Conservation (phyloP, 1,140 invertebrate species). For the Brachionus rubens region DNA sequence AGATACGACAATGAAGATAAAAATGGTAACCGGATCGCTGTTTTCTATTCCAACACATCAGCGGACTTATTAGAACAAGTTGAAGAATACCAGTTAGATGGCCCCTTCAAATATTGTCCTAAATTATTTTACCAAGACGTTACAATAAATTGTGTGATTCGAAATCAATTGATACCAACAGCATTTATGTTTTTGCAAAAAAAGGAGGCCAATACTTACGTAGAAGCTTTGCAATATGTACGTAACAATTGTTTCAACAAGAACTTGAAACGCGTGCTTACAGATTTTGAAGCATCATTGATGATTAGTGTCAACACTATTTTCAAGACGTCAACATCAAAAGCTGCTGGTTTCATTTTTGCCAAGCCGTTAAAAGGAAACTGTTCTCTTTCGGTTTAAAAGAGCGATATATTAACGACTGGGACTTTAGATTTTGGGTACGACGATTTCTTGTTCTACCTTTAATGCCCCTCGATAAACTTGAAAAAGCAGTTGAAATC, state of each 20-base stretch:
- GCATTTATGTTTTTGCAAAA: not conserved
- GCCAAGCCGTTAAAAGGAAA: conserved; percentile 14
- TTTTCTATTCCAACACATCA: not conserved
- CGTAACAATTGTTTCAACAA: not conserved
- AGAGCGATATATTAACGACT: not conserved
- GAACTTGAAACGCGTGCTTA: not conserved
- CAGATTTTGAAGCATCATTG: not conserved
- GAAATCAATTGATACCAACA: not conserved
- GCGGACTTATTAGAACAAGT: not conserved
- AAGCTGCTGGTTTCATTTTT: conserved; percentile 18
- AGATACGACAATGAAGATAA: not conserved
- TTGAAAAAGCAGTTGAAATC: not conserved
- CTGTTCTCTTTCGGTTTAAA: conserved; percentile 14
- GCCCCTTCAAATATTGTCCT: not conserved
- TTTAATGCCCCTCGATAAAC: not conserved
- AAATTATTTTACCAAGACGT: not conserved
- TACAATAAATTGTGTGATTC: not conserved
- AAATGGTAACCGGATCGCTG: not conserved
- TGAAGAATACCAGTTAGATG: conserved; percentile 3
- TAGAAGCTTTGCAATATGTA: conserved; percentile 2
- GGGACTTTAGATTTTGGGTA: conserved; percentile 15
- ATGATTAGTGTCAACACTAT: not conserved
- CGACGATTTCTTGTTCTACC: conserved; percentile 6
- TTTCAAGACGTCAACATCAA: conserved; percentile 7
- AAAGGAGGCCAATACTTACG: not conserved